These are phyloP conservation scores for Hemibates koningsi DNA, from an alignment of 2,113 vertebrate species.

Conservation along the genomic window DNA sequence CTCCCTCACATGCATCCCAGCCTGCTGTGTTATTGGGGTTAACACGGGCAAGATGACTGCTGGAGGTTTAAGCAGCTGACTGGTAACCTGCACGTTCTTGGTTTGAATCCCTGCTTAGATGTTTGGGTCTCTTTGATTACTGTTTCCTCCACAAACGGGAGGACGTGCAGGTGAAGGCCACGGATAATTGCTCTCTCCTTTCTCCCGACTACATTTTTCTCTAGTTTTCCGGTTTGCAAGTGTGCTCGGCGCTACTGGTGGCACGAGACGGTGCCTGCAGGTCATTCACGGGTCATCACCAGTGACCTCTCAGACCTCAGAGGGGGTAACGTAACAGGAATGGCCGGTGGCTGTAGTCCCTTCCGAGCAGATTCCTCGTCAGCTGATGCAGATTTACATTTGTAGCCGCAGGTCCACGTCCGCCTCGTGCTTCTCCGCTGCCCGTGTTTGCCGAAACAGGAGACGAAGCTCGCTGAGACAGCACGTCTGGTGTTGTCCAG, in stretches of 20 bases:
- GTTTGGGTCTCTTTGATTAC: not conserved
- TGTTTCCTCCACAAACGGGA: not conserved
- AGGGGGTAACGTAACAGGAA: not conserved
- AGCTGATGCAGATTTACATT: not conserved
- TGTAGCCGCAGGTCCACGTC: not conserved
- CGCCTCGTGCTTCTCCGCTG: not conserved
- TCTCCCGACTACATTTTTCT: not conserved
- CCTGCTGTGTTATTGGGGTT: not conserved
- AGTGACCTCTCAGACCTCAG: not conserved
- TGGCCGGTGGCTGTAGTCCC: fast-evolving
- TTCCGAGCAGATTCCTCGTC: not conserved
- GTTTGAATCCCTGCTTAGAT: not conserved
- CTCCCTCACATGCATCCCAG: not conserved
- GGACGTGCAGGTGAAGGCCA: not conserved
- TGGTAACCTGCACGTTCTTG: not conserved
- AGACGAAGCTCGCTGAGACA: fast-evolving
- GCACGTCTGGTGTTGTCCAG: not conserved
- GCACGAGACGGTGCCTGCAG: not conserved
- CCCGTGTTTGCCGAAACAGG: not conserved
- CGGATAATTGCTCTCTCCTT: not conserved
- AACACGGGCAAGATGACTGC: not conserved
- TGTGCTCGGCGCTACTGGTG: not conserved
- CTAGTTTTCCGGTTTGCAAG: not conserved
- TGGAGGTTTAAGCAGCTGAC: not conserved
- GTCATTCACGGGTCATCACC: not conserved